Evolutionary conservation across 2,888 invertebrate genomes (phyloP).

Genomic region (Xestia rhomboidea): DNA sequence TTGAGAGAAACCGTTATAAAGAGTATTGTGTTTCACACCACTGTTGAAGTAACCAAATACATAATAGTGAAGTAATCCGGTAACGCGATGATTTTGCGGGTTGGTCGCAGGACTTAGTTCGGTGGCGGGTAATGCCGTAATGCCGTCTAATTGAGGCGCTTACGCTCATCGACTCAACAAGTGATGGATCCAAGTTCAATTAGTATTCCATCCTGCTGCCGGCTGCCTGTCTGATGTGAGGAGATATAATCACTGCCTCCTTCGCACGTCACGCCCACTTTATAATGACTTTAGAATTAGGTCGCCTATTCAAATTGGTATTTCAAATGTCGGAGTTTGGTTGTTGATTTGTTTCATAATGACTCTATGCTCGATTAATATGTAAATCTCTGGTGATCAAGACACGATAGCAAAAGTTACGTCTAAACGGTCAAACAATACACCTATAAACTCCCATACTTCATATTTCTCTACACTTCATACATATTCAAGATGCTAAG

Average conservation of each 20-base stretch:
- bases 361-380: background rate
- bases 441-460: background rate
- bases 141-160: constrained; percentile 29
- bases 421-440: background rate
- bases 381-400: too few relatives aligned
- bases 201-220: constrained; percentile 46
- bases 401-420: background rate
- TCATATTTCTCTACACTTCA: background rate
- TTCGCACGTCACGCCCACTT: constrained; percentile 13
- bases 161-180: constrained; percentile 43
- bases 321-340: background rate
- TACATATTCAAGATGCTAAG: background rate
- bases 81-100: background rate
- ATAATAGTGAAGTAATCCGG: constrained; percentile 6
- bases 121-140: background rate
- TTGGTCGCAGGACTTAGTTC: constrained; percentile 7
- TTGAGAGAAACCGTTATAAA: background rate
- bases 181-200: constrained; percentile 53
- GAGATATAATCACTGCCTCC: constrained; percentile 33
- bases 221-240: constrained; percentile 3
- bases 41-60: background rate
- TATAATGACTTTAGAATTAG: constrained; percentile 36
- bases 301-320: constrained; percentile 3
- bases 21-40: background rate
- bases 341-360: background rate